Evolutionary conservation across 2,797 vertebrate genomes (phyloP), one percentile per base, ranked within the genome.

Genomic region (Notolepis coatsorum): DNA sequence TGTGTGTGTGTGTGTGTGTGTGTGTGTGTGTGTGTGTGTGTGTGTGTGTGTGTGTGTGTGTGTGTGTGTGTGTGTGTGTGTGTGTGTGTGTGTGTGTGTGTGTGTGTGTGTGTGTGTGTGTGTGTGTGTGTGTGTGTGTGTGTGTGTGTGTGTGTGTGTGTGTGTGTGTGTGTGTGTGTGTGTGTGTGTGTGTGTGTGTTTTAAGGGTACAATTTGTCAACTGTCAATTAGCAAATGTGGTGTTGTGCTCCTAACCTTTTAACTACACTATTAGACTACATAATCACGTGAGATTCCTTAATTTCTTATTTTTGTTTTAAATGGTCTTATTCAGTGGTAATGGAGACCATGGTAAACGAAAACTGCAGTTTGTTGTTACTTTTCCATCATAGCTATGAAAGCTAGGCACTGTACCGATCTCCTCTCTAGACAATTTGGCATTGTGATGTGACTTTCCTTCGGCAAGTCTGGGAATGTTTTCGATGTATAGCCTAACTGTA

Each of bases 361-460:
- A 63, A 52, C 70, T 77, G 62, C 75, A 64, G 58, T 45, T 39
- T 71, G 61, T 35, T 77, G 83, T 52, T 63, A 83, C 72, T 84
- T 82, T 77, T 87, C 78, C 70, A 76, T 21, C 61, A 77, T 74
- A 75, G 13, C 9, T 57, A 42, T 3, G 12, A 24, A 31, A 13
- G 9, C n/a, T 35, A 25, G 9, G 10, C 17, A n/a, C 57, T 28
- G 61, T 42, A 33, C 57, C 51, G 1, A 49, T 63, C n/a, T 7
- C 30, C 31, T 52, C 30, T 18, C 39, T 10, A 38, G 41, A 27
- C 64, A 59, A 25, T 75, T 33, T 67, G 21, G 4, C 64, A 39
- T 28, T 47, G 62, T 48, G 38, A 56, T 79, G 81, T 41, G 69
- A 82, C 49, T 79, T 75, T 76, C 47, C 58, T 46, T 46, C 27